Percentiles rank a stretch among this genome's conserved stretches.
Conservation (phyloP, 2,113 vertebrate species). For the Silurus asotus region DNA sequence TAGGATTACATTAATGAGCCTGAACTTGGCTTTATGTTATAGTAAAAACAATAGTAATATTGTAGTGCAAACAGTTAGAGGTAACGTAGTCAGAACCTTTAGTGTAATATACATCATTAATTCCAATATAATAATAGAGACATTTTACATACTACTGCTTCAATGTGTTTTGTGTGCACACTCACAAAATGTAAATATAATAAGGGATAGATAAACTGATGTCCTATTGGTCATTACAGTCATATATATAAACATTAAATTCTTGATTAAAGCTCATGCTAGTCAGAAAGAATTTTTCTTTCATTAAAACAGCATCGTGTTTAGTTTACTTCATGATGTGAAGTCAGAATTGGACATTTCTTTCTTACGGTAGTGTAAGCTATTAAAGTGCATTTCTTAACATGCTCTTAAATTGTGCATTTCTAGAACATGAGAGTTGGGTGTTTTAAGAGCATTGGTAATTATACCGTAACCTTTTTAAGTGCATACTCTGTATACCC, state of each 20-base stretch:
- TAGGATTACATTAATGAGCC: background rate
- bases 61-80: background rate
- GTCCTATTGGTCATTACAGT: background rate
- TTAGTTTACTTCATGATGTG: background rate
- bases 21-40: background rate
- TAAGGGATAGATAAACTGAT: background rate
- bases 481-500: background rate
- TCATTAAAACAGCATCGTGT: background rate
- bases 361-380: background rate
- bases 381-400: background rate
- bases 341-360: background rate
- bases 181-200: background rate
- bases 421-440: background rate
- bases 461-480: constrained; percentile 17
- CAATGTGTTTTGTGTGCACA: background rate
- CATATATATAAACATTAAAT: background rate
- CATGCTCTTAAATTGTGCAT: background rate
- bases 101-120: background rate
- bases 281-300: background rate
- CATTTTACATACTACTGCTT: background rate
- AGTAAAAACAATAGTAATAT: background rate
- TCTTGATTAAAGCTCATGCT: background rate
- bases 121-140: background rate
- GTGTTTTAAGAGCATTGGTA: background rate
- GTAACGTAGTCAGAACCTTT: background rate